Conservation (phyloP, 30 jellyfish, hydroid and myxozoan genomes). For the Aurelia sp. region DNA sequence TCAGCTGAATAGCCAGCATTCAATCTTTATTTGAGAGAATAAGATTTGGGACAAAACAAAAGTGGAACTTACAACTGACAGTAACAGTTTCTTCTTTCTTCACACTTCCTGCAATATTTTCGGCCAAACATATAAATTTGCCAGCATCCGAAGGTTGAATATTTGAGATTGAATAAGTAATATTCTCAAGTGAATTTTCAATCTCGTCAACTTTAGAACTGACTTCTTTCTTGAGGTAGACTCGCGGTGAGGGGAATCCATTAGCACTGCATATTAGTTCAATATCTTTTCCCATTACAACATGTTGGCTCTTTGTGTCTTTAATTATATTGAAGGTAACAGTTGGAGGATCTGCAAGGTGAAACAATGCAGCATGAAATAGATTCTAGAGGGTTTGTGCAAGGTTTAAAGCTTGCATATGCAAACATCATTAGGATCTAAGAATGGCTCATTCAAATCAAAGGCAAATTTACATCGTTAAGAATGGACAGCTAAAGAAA, state of each 20-base stretch:
- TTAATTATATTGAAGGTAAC: not conserved
- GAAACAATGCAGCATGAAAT: no score
- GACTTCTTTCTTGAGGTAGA: constrained; percentile 15
- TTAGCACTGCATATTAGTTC: constrained; percentile 40
- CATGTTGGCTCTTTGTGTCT: not conserved
- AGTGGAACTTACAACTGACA: constrained; percentile 54
- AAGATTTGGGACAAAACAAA: no score
- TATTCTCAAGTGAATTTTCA: not conserved
- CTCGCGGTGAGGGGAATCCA: constrained; percentile 40
- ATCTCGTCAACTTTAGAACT: not conserved
- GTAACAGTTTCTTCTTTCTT: constrained; percentile 24
- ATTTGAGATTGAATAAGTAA: not conserved
- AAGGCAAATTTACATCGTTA: no score
- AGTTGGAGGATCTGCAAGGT: not conserved
- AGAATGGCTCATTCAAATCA: no score
- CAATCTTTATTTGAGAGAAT: no score
- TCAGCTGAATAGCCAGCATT: no score
- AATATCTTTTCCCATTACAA: not conserved
- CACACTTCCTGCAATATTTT: constrained; percentile 37
- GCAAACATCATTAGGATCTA: no score
- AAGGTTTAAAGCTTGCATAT: no score
- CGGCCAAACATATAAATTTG: constrained; percentile 50
- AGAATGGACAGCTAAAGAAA: no score
- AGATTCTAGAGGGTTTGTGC: no score
- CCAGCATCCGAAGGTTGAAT: constrained; percentile 46